Evolutionary conservation across 2,888 invertebrate genomes (phyloP), one percentile per base, ranked within the genome.

Genomic region (Apodemia hepburni): DNA sequence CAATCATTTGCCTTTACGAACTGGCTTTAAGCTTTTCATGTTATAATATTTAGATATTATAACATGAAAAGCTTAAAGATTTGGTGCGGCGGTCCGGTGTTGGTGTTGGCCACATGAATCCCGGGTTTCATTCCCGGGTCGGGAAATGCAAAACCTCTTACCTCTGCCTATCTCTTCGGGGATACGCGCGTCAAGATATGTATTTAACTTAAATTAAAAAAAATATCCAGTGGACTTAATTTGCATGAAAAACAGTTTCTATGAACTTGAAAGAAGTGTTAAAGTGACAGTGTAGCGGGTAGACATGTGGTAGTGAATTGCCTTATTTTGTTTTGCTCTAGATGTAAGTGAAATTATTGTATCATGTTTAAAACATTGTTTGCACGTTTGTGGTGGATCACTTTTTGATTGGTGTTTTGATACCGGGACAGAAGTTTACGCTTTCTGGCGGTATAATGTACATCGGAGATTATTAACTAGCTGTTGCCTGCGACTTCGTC

Each of bases 301-400:
- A 80, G 80, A 81, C 72, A 76, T 77, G 79, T 85, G 65, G 66
- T 62, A 85, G 81, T 79, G 77, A 80, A 84, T 84, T 85, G 90
- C 88, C 88, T 90, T 90, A 89, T 83, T 84, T 87, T 87, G 84
- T 87, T 85, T 88, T 85, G 86, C 87, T 82, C 69, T 88, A 87
- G 83, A 71, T 67, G 11, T 87, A 86, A 85, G 84, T 76, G 65
- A 82, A 78, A 80, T 83, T 85, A 85, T 80, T 82, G 83, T 82
- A 80, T 78, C 81, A 73, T 81, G 80, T 83, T 83, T 81, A 72
- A 75, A 77, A 58, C 54, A 57, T 57, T 57, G 54, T 57, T 57
- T 57, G 54, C n/a, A 15, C 27, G 54, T 54, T 54, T 54, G 54
- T 27, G 54, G 54, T 27, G 54, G n/a, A 45, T 45, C 54, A 54